Evolutionary conservation across 2,797 vertebrate species (phyloP), one percentile per base, ranked within the genome.

Genomic region (Sciaenops ocellatus): DNA sequence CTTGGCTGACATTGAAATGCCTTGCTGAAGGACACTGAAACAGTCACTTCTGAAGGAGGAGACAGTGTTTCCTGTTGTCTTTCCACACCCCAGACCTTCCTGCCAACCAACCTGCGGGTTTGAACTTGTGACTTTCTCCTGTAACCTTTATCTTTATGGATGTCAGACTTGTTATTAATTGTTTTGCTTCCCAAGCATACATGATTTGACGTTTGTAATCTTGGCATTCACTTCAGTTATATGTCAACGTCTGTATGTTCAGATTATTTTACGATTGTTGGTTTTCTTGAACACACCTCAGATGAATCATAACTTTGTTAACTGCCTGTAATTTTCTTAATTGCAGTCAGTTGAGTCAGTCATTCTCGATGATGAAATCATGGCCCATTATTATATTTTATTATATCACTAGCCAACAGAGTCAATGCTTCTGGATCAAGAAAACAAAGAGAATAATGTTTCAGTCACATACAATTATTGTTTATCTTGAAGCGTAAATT

Each of bases 61-160:
- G 48, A 15, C 17, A 0, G 2, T 15, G 56, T 55, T 86, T 85
- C 78, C 82, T 76, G 66, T 62, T 64, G 28, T 56, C 57, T 63
- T 16, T 62, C 70, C 50, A 66, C 79, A 52, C 61, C 66, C 7
- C 69, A 75, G 51, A 55, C 18, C 28, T 65, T 46, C 67, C 17
- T 46, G 64, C 17, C 24, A 46, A 8, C 50, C 22, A 1, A 18
- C 13, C 30, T 48, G 78, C 84, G 73, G 16, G 83, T 84, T 63
- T 38, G 13, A 76, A 72, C 85, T 24, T 61, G 84, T 55, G 38
- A 62, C 72, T 75, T 62, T 50, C 51, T 57, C 38, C 41, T 48
- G 15, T 46, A n/a, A 41, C 28, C 18, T 73, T 84, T 44, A 63
- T 61, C 54, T 46, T 18, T 3, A 0, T 8, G 24, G 24, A 28